Base-by-base conservation (phyloP, 2,113 vertebrate species). In the Lepidothrix coronata region DNA sequence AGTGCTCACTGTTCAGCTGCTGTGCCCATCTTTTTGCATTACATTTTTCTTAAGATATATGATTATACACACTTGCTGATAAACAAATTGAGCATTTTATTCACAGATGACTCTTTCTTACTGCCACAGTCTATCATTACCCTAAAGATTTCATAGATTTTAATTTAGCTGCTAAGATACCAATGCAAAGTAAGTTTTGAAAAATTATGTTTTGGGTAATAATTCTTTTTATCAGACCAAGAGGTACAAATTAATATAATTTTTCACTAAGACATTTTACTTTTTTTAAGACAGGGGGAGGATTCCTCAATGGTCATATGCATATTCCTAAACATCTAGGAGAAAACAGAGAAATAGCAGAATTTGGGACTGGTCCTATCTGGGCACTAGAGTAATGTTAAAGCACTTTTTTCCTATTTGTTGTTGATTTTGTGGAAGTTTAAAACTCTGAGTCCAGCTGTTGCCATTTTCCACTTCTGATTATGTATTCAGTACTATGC, bases 11-110 rank as follows among this genome's bases (percentile, higher is more conserved):
- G 62, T 81, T 96, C 73, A 79, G 70, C 74, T 96, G 88, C 57
- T 89, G 67, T 70, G 71, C 63, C 44, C 33, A 86, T 61, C 73
- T 83, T 96, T 75, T 84, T 79, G 22, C 13, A 87, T 84, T 49
- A 48, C 8, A 70, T 81, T 95, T 95, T 91, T 91, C 90, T 96
- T 91, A 93, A 97, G 93, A 80, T 46, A 85, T 55, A 37, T 95
- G 63, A 91, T 93, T 92, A 85, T 83, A 67, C 22, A 92, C 57
- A 52, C 44, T 66, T 78, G 12, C 54, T 89, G 73, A 57, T 84
- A 91, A 93, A 91, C 25, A 93, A 96, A 46, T 88, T 62, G 71
- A 73, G 37, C 59, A 95, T 92, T 92, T 95, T 93, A 68, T 83
- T 95, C 66, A 71, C 74, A 91, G 71, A 76, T 89, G 74, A 37